A percentile compares a stretch with the other conserved stretches of the same genome.
Conservation (phyloP, 2,113 vertebrate genomes). For the Hyaena hyaena region DNA sequence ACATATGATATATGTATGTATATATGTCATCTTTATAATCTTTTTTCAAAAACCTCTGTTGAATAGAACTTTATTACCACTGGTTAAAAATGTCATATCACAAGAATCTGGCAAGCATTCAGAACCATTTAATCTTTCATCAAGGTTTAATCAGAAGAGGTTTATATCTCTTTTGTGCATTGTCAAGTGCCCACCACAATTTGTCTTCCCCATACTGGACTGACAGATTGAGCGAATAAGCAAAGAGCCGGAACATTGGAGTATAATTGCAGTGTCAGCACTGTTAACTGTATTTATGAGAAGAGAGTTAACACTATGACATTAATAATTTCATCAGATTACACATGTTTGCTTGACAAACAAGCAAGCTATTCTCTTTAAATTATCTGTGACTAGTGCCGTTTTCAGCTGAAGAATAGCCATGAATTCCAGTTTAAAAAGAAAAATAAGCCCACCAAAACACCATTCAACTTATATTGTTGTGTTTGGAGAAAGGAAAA, state of each 20-base stretch:
- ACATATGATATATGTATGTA: background rate
- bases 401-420: conserved; percentile 73
- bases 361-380: conserved; percentile 82
- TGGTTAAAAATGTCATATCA: conserved; percentile 79
- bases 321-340: conserved; percentile 88
- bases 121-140: conserved; percentile 86
- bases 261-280: conserved; percentile 87
- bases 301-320: conserved; percentile 87
- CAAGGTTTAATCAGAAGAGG: conserved; percentile 86
- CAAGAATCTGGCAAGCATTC: conserved; percentile 83
- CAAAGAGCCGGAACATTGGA: conserved; percentile 84
- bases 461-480: conserved; percentile 49
- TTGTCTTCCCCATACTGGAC: conserved; percentile 81
- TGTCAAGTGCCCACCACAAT: conserved; percentile 84
- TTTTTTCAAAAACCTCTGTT: conserved; percentile 62
- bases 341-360: conserved; percentile 87
- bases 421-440: conserved; percentile 78
- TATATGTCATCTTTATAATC: conserved; percentile 9
- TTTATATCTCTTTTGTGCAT: conserved; percentile 87
- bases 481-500: conserved; percentile 13
- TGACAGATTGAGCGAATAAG: conserved; percentile 85
- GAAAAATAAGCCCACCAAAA: conserved; percentile 76
- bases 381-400: conserved; percentile 82
- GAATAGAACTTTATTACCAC: conserved; percentile 71
- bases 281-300: conserved; percentile 87